Evolutionary conservation across 2,888 invertebrate genomes (phyloP), one percentile per base, ranked within the genome.

Genomic region (Mellilla xanthometata): DNA sequence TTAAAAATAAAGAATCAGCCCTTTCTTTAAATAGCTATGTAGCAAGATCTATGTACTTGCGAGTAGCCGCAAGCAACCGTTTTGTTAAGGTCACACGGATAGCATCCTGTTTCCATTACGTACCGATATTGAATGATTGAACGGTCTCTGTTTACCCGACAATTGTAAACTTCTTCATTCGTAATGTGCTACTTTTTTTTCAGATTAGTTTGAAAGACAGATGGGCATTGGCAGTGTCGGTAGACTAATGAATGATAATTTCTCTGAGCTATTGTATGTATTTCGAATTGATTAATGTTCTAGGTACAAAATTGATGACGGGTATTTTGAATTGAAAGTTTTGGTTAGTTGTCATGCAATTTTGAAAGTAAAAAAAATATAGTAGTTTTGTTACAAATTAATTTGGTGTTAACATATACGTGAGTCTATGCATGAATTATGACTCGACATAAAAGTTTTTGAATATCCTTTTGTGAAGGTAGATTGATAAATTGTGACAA

Each of bases 81-180:
- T 58, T 53, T 46, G 27, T 47, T 51, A 55, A 54, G 51, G 49
- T 56, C 58, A 49, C 40, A 39, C 44, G 48, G 48, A 38, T 45
- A 9, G 59, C 59, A 61, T 67, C 59, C 64, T 63, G 65, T 64
- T 62, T 56, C 53, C 54, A 62, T 61, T 65, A n/a, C 40, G 35
- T 0, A 41, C 43, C 36, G 39, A 60, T 68, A 71, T 68, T 71
- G 64, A 69, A 62, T 56, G 52, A 68, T 64, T 49, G 54, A 56
- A 62, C 60, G 45, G 50, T 41, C 13, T 43, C 38, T 65, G 64
- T 67, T 67, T 62, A 59, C 53, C 32, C 46, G 33, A 29, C 31
- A 26, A 49, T 46, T 44, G 46, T 58, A 60, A 62, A 65, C 61
- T 49, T 29, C 34, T 30, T 33, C 42, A 49, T 38, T 43, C 45